Percentiles rank a stretch among this genome's conserved stretches.
Evolutionary conservation across 1,140 invertebrate genomes (phyloP).

Genomic region (Tetramorium parvispinum): DNA sequence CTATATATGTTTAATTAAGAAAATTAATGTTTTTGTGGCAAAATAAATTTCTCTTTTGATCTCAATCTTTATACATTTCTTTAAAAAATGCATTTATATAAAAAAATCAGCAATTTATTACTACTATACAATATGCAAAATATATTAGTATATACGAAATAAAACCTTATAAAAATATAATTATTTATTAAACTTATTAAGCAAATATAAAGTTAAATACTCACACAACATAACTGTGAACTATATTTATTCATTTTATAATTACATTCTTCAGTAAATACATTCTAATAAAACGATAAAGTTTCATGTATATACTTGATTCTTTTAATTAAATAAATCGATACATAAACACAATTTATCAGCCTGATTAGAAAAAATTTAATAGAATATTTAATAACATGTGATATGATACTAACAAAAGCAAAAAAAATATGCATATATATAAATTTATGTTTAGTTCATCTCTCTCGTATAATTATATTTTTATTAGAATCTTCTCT

Average conservation of each 20-base stretch:
- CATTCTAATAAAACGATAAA: constrained; percentile 61
- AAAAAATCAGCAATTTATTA: too few species aligned
- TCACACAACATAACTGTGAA: constrained; percentile 49
- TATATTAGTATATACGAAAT: too few species aligned
- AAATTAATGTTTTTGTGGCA: too few species aligned
- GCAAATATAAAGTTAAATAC: not conserved
- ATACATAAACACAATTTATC: constrained; percentile 27
- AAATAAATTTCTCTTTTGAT: too few species aligned
- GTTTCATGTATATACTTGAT: not conserved
- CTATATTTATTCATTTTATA: constrained; percentile 58
- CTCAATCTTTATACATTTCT: too few species aligned
- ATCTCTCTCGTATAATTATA: not conserved
- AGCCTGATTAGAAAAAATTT: not conserved
- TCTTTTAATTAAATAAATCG: constrained; percentile 26
- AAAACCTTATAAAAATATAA: too few species aligned
- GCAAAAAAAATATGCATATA: not conserved
- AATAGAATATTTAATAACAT: not conserved
- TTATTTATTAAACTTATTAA: too few species aligned
- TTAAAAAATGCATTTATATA: too few species aligned
- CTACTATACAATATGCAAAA: too few species aligned
- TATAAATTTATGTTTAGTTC: constrained; percentile 9
- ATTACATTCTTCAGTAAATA: constrained; percentile 61
- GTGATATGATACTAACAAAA: not conserved
- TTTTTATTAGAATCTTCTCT: constrained; percentile 3
- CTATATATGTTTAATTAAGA: too few species aligned